Conservation (phyloP, 2,113 vertebrate genomes). For the Oreochromis tanganicae region DNA sequence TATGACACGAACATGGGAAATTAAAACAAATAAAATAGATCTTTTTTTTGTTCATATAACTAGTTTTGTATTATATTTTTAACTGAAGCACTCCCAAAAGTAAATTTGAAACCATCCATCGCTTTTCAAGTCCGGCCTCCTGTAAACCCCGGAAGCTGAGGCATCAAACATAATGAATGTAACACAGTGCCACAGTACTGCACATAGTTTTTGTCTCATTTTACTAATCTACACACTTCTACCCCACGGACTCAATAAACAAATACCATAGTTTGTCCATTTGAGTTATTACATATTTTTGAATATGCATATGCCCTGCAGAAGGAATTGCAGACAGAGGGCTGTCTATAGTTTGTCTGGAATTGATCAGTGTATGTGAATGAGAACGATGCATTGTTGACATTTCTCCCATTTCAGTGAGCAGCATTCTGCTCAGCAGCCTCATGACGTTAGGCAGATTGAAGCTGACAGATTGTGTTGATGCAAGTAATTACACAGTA, state of each 20-base stretch:
- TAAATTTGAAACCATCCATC: not conserved
- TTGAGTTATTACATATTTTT: not conserved
- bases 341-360: not conserved
- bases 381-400: slow-evolving; percentile 7
- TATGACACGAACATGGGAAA: not conserved
- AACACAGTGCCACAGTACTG: not conserved
- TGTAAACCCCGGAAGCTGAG: not conserved
- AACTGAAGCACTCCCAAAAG: not conserved
- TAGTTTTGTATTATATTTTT: not conserved
- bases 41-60: not conserved
- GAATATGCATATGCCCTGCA: not conserved
- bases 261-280: not conserved
- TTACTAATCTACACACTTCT: not conserved
- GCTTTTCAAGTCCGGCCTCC: not conserved
- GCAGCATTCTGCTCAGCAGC: slow-evolving; percentile 9
- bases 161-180: not conserved
- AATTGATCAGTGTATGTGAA: not conserved
- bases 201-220: not conserved
- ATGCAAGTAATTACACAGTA: slow-evolving; percentile 66
- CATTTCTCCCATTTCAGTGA: not conserved
- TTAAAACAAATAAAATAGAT: not conserved
- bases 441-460: slow-evolving; percentile 35
- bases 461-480: slow-evolving; percentile 61
- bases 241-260: not conserved
- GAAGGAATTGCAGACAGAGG: not conserved